Evolutionary conservation across 2,113 vertebrate species (phyloP).

Genomic region (Chascanopsetta lugubris): DNA sequence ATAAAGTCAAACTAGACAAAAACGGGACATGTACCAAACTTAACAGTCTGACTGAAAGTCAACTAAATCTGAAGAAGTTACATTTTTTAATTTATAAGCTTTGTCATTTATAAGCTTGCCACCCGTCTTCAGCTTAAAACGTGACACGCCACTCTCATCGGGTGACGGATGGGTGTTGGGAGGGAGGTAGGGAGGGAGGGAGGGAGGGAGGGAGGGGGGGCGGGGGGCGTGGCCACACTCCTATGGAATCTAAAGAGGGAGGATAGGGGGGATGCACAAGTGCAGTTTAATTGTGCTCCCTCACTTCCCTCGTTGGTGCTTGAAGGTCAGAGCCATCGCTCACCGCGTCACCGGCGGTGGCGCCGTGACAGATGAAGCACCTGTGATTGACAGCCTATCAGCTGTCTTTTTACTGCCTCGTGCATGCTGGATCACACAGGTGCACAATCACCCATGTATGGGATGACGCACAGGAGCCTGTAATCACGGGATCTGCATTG

Average conservation of each 20-base stretch:
- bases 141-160: not conserved
- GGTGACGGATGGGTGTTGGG: constrained; percentile 11
- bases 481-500: too few species aligned
- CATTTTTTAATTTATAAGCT: too few species aligned
- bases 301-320: constrained; percentile 41
- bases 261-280: constrained; percentile 8
- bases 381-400: constrained; percentile 61
- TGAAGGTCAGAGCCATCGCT: constrained; percentile 68
- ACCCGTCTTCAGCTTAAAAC: too few species aligned
- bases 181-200: constrained; percentile 8
- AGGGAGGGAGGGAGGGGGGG: constrained; percentile 4
- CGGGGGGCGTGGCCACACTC: constrained; percentile 4
- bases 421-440: constrained; percentile 10
- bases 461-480: not conserved
- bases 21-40: too few species aligned
- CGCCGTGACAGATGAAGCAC: constrained; percentile 39
- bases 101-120: too few species aligned
- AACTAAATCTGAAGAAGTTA: too few species aligned
- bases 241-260: constrained; percentile 5
- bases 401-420: constrained; percentile 39
- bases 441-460: not conserved
- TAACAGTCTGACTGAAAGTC: too few species aligned
- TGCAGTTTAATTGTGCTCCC: constrained; percentile 48
- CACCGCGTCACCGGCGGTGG: constrained; percentile 27
- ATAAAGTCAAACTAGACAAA: too few species aligned